These are phyloP conservation scores for Ichneumoninae sp. DNA, from an alignment of 2,888 invertebrate species.

Conservation along the genomic window DNA sequence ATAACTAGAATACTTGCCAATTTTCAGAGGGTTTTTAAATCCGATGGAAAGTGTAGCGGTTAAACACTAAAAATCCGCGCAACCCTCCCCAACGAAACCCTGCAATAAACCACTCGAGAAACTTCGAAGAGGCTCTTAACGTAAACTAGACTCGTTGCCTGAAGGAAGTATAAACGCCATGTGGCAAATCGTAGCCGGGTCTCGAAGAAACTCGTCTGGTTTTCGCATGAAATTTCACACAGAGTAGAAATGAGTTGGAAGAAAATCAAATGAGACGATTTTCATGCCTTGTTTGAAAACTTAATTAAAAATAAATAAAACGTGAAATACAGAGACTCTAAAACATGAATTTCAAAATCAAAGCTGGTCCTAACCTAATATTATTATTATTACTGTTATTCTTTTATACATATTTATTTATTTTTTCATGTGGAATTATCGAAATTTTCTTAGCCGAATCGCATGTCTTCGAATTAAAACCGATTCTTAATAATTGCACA, in stretches of 20 bases:
- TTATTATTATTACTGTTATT: no score
- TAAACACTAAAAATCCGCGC: neutral
- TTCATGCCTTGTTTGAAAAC: no score
- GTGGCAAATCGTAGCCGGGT: neutral
- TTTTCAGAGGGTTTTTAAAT: neutral
- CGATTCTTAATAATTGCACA: no score
- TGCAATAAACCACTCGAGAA: neutral
- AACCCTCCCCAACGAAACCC: neutral
- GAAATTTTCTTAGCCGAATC: no score
- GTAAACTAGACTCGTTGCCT: constrained; percentile 1
- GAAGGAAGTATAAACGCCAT: neutral
- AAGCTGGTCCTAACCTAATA: no score
- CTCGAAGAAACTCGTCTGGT: neutral
- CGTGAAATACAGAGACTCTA: no score
- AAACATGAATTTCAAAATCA: no score
- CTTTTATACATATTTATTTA: no score
- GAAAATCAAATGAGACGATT: no score
- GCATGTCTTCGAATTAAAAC: no score
- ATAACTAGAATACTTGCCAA: neutral
- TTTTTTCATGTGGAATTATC: no score
- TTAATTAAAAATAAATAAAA: no score
- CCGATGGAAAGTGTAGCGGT: neutral
- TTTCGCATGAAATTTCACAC: neutral
- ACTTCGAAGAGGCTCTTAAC: neutral
- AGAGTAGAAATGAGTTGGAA: neutral